These are phyloP conservation scores for Crypturellus undulatus DNA, from an alignment of 2,113 vertebrate species.

Conservation along the genomic window DNA sequence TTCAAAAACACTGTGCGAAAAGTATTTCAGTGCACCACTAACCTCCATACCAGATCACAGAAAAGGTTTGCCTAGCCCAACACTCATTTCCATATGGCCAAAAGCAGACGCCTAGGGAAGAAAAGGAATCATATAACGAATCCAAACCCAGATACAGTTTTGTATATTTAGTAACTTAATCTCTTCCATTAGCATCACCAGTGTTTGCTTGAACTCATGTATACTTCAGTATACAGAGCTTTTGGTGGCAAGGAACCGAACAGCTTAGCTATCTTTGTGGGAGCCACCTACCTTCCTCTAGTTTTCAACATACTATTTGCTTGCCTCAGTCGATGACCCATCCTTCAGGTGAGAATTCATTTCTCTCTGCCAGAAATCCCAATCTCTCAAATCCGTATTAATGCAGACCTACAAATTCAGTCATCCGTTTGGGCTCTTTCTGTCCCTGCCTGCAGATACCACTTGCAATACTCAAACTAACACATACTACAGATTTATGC, in stretches of 20 bases:
- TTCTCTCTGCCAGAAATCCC: background rate
- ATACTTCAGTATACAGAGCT: background rate
- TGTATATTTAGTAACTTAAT: background rate
- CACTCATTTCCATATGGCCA: accelerated
- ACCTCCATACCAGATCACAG: background rate
- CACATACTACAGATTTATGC: background rate
- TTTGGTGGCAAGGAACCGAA: background rate
- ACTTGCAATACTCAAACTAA: background rate
- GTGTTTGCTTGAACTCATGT: background rate
- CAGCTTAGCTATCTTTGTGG: background rate
- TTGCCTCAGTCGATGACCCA: background rate
- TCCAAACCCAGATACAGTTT: background rate
- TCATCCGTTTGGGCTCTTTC: background rate
- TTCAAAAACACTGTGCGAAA: background rate
- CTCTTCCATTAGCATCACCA: background rate
- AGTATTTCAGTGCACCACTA: background rate
- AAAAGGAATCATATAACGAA: background rate
- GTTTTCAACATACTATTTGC: background rate
- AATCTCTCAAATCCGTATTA: background rate
- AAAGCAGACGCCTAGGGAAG: background rate
- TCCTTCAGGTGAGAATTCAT: background rate
- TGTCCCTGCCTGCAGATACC: background rate
- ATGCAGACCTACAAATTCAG: background rate
- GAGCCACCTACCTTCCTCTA: background rate
- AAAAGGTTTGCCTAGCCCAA: background rate